Evolutionary conservation across 2,797 vertebrate genomes (phyloP), one percentile per base, ranked within the genome.

Genomic region (Anabas testudineus): DNA sequence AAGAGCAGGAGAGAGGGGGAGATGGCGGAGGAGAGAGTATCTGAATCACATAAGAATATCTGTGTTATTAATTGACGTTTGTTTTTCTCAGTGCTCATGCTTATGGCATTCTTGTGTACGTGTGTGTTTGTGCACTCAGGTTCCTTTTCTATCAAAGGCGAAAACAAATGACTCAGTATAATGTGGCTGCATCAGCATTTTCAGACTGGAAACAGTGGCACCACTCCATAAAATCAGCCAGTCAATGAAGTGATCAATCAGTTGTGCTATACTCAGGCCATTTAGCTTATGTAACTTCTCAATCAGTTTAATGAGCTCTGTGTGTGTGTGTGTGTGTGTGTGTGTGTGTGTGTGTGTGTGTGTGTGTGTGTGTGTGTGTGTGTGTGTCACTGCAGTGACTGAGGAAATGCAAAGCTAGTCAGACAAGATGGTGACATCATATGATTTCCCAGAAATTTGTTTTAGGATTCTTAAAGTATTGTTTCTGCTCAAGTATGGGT

Each of bases 251-350:
- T 47, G 64, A 84, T 81, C 58, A 46, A 24, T 81, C 64, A 45
- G 37, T 6, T 14, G 46, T 60, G 60, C 53, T 54, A 28, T 52
- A 55, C 46, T 52, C 19, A 7, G 80, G n/a, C 56, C 55, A 71
- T 76, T 82, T 79, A 79, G 76, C 81, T 85, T 71, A 43, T 68
- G 61, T 62, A 62, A 77, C 71, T 63, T 87, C 79, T 86, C 72
- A 81, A 70, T 87, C 79, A 76, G 81, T 75, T 69, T 81, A 83
- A 90, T 82, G 84, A 83, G 80, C 62, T 73, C 8, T 32, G 30
- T 32, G 30, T 32, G 30, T 32, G 30, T 32, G 7, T 10, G 30
- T n/a, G n/a, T n/a, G n/a, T n/a, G n/a, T n/a, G n/a, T n/a, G n/a
- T n/a, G n/a, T n/a, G n/a, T n/a, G n/a, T n/a, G n/a, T n/a, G n/a